These are phyloP conservation scores for Hafferia zeledoni DNA, from an alignment of 2,797 vertebrate genomes.

Conservation along the genomic window DNA sequence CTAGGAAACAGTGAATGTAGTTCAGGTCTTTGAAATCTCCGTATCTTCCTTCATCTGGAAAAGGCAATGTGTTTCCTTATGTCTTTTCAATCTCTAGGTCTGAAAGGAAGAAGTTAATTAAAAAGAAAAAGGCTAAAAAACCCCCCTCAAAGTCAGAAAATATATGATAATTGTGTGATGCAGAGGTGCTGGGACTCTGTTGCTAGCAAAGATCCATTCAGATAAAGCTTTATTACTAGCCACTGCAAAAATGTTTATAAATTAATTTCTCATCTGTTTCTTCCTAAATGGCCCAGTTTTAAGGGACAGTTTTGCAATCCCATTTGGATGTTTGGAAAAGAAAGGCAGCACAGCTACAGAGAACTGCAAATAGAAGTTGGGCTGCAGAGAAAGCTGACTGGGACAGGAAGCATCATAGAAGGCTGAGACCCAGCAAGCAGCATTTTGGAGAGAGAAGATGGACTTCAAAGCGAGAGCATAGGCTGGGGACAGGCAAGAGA, in stretches of 20 bases:
- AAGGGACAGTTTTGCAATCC: background rate
- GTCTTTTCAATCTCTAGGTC: background rate
- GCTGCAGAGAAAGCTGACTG: background rate
- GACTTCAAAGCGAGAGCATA: background rate
- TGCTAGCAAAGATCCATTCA: background rate
- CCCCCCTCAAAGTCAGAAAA: rapidly evolving
- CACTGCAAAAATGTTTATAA: background rate
- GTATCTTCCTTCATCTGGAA: background rate
- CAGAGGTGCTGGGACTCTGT: background rate
- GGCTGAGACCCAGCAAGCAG: background rate
- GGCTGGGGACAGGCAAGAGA: background rate
- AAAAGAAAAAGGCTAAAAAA: background rate
- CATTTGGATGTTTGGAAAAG: background rate
- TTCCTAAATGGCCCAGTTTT: background rate
- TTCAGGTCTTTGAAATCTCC: background rate
- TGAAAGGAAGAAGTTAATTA: background rate
- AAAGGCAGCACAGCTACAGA: background rate
- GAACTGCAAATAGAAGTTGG: background rate
- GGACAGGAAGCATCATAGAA: background rate
- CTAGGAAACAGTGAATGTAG: rapidly evolving
- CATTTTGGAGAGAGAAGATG: background rate
- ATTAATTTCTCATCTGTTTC: background rate
- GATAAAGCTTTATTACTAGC: background rate
- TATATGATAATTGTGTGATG: background rate
- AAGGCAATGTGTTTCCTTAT: background rate